Conservation (phyloP, 2,888 invertebrate genomes). For the Drosophila monieri region DNA sequence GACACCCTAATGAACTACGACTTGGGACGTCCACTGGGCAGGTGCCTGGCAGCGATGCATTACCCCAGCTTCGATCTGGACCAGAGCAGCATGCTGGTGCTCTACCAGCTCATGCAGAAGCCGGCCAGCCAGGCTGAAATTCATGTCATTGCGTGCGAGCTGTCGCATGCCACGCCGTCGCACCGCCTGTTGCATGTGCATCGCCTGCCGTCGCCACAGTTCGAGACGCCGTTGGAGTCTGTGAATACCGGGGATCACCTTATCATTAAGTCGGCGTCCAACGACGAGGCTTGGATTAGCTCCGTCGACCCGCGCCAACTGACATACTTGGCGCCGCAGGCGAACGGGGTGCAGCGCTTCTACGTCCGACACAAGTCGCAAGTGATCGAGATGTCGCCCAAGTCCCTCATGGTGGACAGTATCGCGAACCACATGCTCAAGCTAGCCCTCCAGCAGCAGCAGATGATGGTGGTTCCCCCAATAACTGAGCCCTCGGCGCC, state of each 20-base stretch:
- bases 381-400: slow-evolving; percentile 73
- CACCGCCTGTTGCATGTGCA: slow-evolving; percentile 78
- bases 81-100: slow-evolving; percentile 72
- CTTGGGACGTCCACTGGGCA: slow-evolving; percentile 77
- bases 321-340: slow-evolving; percentile 65
- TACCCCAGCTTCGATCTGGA: slow-evolving; percentile 80
- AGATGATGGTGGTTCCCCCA: background rate
- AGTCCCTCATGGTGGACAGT: slow-evolving; percentile 74
- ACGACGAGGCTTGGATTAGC: slow-evolving; percentile 81
- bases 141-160: slow-evolving; percentile 78
- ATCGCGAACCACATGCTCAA: slow-evolving; percentile 80
- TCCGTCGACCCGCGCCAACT: slow-evolving; percentile 75
- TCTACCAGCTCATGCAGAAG: slow-evolving; percentile 69
- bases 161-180: slow-evolving; percentile 78
- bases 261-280: slow-evolving; percentile 66
- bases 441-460: slow-evolving; percentile 68
- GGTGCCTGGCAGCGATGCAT: slow-evolving; percentile 79
- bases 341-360: slow-evolving; percentile 67
- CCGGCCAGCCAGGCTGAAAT: slow-evolving; percentile 60
- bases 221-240: slow-evolving; percentile 64
- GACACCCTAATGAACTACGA: slow-evolving; percentile 83
- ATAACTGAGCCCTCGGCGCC: background rate
- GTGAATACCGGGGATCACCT: slow-evolving; percentile 80
- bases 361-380: slow-evolving; percentile 78
- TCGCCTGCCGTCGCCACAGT: slow-evolving; percentile 72